Evolutionary conservation across 2,113 vertebrate genomes (phyloP), one percentile per base, ranked within the genome.

Genomic region (Dromas ardeola): DNA sequence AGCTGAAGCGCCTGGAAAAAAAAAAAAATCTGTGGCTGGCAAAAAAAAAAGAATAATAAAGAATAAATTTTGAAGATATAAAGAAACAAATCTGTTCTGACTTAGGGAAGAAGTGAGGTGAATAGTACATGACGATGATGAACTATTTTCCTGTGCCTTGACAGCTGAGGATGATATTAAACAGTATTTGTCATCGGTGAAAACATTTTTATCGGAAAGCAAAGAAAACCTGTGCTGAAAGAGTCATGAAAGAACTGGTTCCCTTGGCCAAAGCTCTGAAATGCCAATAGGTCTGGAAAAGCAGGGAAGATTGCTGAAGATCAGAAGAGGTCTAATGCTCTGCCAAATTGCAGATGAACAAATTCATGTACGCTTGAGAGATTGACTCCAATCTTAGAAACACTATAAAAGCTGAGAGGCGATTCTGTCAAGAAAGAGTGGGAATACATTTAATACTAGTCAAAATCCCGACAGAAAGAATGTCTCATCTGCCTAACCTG

Each of bases 41-140:
- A 97, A 81, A 94, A 96, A 70, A 90, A 94, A 94, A 65, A 61
- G 74, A 76, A 76, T 59, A 38, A 87, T 74, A 82, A 81, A 91
- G 32, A 47, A 87, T 42, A 85, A 47, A 56, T 88, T 71, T 13
- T 23, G 78, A 90, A 36, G 43, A 50, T 82, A 42, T 50, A 58
- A 81, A 70, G 56, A 72, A 93, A 78, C 70, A 85, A 95, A 94
- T 67, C 90, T 81, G 42, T 25, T 87, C 26, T 59, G 81, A 82
- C 76, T 95, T 85, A 90, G 73, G 36, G 47, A 94, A 82, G 81
- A 45, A 94, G 81, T 0, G 0, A 29, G 88, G 92, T 96, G 94
- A 96, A 93, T 63, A 88, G 94, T 85, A 94, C 81, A 95, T 43
- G 88, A 90, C 66, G 52, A 72, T 65, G 82, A 67, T 88, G 94